These are phyloP conservation scores for Adineta ricciae DNA, from an alignment of 2,888 invertebrate species.

Conservation along the genomic window DNA sequence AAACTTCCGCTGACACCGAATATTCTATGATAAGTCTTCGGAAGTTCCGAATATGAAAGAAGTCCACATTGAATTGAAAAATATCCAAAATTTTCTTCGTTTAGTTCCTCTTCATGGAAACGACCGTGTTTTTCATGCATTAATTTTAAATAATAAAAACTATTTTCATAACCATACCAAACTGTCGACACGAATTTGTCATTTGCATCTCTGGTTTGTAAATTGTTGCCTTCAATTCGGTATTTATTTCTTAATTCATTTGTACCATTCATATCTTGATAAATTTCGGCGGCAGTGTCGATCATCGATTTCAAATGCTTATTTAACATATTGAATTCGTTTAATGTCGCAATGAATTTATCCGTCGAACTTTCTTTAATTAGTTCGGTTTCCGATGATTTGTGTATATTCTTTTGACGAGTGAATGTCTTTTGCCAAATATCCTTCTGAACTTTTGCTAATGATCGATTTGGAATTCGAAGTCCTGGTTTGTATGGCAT, in stretches of 20 bases:
- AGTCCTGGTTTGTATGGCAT: neutral
- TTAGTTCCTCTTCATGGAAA: neutral
- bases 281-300: neutral
- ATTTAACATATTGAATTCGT: neutral
- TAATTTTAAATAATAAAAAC: neutral
- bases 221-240: neutral
- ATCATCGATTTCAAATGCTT: neutral
- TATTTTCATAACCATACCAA: neutral
- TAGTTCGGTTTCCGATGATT: neutral
- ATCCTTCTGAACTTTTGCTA: neutral
- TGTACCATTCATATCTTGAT: neutral
- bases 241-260: neutral
- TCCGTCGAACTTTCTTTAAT: neutral
- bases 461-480: neutral
- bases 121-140: neutral
- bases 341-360: neutral
- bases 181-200: neutral
- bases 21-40: neutral
- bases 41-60: neutral
- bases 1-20: neutral
- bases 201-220: neutral
- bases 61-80: neutral
- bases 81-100: neutral
- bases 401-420: neutral
- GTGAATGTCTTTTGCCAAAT: neutral